A percentile compares a stretch with the other conserved stretches of the same genome.
Evolutionary conservation across 1,140 invertebrate species (phyloP).

Genomic region (Lanistes nyassanus): DNA sequence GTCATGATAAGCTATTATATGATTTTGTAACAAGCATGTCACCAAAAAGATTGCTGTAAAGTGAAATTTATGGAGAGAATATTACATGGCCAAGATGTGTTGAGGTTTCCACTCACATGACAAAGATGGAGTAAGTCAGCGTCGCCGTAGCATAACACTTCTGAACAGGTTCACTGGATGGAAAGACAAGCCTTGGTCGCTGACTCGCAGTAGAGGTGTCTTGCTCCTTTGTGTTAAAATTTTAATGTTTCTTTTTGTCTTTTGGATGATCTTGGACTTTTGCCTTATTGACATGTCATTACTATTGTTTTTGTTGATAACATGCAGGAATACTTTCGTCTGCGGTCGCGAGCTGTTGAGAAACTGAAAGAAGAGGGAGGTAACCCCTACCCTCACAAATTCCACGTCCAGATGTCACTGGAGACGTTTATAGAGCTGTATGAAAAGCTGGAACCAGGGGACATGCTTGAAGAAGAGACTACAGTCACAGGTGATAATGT

Average conservation of each 20-base stretch:
- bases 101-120: too few species aligned
- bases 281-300: neutral
- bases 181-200: too few species aligned
- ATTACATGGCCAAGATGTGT: too few species aligned
- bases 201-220: neutral
- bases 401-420: slow-evolving; percentile 90
- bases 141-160: too few species aligned
- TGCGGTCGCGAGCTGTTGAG: slow-evolving; percentile 80
- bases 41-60: too few species aligned
- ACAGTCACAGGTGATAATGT: slow-evolving; percentile 79
- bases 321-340: slow-evolving; percentile 84
- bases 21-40: too few species aligned
- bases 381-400: slow-evolving; percentile 99
- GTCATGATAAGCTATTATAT: too few species aligned
- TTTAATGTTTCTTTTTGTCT: slow-evolving; percentile 8
- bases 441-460: slow-evolving; percentile 65
- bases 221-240: neutral
- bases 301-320: neutral
- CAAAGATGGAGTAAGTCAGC: too few species aligned
- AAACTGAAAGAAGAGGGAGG: slow-evolving; percentile 80
- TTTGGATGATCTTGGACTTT: too few species aligned
- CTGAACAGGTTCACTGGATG: too few species aligned
- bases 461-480: slow-evolving; percentile 80
- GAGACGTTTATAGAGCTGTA: slow-evolving; percentile 92
- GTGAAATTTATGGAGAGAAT: too few species aligned